Base-by-base conservation (phyloP, 1,140 invertebrate species). In the Drosophila bocki region DNA sequence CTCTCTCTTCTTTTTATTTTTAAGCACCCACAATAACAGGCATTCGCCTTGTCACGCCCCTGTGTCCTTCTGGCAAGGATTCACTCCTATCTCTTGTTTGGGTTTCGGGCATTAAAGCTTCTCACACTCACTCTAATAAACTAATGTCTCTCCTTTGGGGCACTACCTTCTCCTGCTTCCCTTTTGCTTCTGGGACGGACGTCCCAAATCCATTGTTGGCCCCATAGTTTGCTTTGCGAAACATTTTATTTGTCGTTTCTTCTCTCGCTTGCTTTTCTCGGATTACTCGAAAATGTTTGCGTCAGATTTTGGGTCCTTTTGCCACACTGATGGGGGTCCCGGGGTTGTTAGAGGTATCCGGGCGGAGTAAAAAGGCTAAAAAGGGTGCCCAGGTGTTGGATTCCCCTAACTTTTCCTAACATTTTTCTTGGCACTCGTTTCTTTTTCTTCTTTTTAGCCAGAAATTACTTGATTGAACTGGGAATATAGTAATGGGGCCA, bases 91-190 rank as follows among this genome's bases (percentile, higher is more conserved):
- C 48, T 72, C 44, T 13, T 61, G 54, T 59, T 68, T 47, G 44
- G 64, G 64, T 32, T 68, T 69, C 41, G 50, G 63, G 75, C 64
- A 78, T 68, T 69, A 72, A 61, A 79, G 62, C 54, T 33, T 58
- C 80, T 47, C 61, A 68, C 68, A 80, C 53, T 56, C 42, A 60
- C 60, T 86, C 75, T 87, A 90, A 85, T 90, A 88, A 90, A 88
- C 85, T 90, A 88, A 87, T 87, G 85, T 76, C 70, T 61, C 72
- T 71, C 61, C 78, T 80, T 77, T 80, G 74, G 67, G 82, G 81
- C 35, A 67, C 35, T 69, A 59, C 19, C 71, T 50, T 51, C n/a
- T 50, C 65, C n/a, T 42, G 7, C n/a, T 8, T 41, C 4, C 33
- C 22, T 15, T 39, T 15, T 26, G 19, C 29, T 29, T 50, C 59